Evolutionary conservation across 2,888 invertebrate genomes (phyloP).

Genomic region (Microctonus brassicae): DNA sequence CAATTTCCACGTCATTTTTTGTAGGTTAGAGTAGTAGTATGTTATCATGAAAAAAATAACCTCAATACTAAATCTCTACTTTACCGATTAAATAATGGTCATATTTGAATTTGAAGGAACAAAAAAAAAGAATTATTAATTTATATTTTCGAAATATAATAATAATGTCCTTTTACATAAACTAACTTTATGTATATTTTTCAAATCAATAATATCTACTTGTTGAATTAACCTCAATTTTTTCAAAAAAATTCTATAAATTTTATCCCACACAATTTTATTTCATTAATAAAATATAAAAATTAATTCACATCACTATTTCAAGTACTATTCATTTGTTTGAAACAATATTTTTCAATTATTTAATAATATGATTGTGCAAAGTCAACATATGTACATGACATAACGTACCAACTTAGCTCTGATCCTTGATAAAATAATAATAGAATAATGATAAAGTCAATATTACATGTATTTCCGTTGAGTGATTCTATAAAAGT

Average conservation of each 20-base stretch:
- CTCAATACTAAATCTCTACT: background rate
- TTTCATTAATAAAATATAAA: no score
- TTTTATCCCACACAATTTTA: no score
- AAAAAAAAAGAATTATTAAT: no score
- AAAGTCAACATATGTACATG: background rate
- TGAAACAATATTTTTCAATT: background rate
- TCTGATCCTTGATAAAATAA: constrained; percentile 16
- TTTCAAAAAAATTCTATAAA: no score
- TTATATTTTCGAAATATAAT: no score
- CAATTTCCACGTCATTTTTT: background rate
- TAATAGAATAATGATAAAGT: constrained; percentile 5
- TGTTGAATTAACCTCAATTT: no score
- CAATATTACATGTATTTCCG: constrained; percentile 25
- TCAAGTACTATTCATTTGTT: background rate
- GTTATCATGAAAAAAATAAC: background rate
- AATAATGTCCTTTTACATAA: no score
- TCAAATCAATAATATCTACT: no score
- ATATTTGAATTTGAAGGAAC: no score
- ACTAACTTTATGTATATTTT: no score
- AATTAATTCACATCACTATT: no score
- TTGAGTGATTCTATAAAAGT: constrained; percentile 11
- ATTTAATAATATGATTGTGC: background rate
- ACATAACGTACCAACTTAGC: background rate
- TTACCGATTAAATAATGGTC: background rate
- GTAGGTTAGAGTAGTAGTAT: background rate